These are phyloP conservation scores for Cantharis rustica DNA, from an alignment of 2,888 invertebrate genomes.

Conservation along the genomic window DNA sequence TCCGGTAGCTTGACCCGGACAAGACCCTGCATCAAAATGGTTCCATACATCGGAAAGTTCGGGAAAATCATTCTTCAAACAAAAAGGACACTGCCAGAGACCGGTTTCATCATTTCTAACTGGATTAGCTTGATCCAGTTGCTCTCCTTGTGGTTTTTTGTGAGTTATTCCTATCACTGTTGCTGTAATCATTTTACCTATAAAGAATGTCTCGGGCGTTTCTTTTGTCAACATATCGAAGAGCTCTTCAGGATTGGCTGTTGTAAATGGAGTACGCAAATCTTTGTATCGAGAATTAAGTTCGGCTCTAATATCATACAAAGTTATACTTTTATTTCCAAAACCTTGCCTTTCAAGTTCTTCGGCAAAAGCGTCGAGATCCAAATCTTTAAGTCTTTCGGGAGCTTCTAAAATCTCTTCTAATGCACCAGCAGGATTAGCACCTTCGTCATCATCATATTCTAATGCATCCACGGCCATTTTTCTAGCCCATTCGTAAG, in stretches of 20 bases:
- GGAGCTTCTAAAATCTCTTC: constrained; percentile 97
- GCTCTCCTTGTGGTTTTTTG: constrained; percentile 88
- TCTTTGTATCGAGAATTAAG: constrained; percentile 94
- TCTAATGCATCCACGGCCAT: constrained; percentile 99
- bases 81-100: constrained; percentile 97
- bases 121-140: constrained; percentile 94
- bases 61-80: constrained; percentile 93
- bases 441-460: constrained; percentile 96
- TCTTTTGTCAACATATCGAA: constrained; percentile 97
- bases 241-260: constrained; percentile 83
- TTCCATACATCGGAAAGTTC: constrained; percentile 98
- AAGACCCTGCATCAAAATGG: constrained; percentile 94
- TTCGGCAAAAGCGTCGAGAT: constrained; percentile 97
- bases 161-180: constrained; percentile 81
- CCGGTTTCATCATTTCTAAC: constrained; percentile 93
- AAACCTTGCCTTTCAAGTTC: constrained; percentile 87
- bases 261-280: constrained; percentile 75
- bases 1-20: constrained; percentile 95
- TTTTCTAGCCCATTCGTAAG: constrained; percentile 99
- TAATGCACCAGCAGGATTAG: constrained; percentile 94
- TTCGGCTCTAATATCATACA: constrained; percentile 97
- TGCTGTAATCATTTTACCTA: constrained; percentile 83
- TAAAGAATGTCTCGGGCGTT: constrained; percentile 90
- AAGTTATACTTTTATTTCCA: constrained; percentile 86
- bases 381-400: constrained; percentile 91